Conservation (phyloP, 2,888 invertebrate species). For the Thera britannica region DNA sequence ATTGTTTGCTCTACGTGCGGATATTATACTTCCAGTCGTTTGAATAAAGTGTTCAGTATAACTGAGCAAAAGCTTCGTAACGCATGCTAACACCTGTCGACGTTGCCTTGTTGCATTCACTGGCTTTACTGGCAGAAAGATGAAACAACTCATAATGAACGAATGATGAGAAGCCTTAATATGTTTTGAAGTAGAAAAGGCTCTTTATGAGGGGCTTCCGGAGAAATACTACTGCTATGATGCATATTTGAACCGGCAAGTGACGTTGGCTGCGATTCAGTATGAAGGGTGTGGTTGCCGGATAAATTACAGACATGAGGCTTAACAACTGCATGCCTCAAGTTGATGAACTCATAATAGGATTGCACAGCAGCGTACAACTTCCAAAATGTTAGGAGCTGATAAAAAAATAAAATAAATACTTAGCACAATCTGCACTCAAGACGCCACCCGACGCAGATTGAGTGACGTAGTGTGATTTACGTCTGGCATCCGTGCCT, state of each 20-base stretch:
- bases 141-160: not conserved
- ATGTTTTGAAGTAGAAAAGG: too few relatives aligned
- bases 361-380: too few relatives aligned
- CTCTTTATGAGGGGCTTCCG: too few relatives aligned
- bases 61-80: slow-evolving; percentile 36
- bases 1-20: slow-evolving; percentile 32
- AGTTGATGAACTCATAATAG: too few relatives aligned
- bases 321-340: too few relatives aligned
- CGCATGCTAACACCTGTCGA: slow-evolving; percentile 44
- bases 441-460: slow-evolving; percentile 53
- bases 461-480: slow-evolving; percentile 57
- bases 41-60: slow-evolving; percentile 40
- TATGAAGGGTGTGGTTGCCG: too few relatives aligned
- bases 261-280: too few relatives aligned
- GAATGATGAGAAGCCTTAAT: not conserved
- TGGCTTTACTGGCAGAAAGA: slow-evolving; percentile 1
- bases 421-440: slow-evolving; percentile 43
- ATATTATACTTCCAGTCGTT: slow-evolving; percentile 38
- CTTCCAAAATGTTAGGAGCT: too few relatives aligned
- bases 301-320: too few relatives aligned
- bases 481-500: slow-evolving; percentile 43
- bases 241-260: too few relatives aligned
- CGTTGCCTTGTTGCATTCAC: slow-evolving; percentile 12
- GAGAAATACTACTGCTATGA: too few relatives aligned
- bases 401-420: too few relatives aligned